phyloP scores from a whole-genome alignment of 2,888 invertebrate genomes.

The Apamea anceps region DNA sequence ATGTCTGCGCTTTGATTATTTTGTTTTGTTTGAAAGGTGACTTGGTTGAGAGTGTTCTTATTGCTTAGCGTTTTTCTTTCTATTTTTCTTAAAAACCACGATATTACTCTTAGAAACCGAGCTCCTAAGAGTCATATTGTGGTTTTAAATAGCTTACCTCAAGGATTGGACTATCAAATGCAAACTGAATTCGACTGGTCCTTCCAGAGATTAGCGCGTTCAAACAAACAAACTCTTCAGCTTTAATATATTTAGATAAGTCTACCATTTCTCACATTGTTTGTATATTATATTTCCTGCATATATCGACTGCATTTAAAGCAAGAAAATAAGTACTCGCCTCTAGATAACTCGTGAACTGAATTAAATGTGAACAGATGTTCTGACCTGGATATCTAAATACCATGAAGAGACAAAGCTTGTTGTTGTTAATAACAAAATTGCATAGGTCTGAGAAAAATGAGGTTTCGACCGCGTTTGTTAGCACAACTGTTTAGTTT shows the following conservation, averaged over 20 bases:
- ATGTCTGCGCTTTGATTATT: too few species aligned
- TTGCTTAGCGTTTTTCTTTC: neutral
- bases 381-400: conserved; percentile 46
- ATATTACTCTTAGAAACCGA: too few species aligned
- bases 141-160: too few species aligned
- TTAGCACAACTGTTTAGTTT: neutral
- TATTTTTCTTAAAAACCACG: too few species aligned
- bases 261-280: neutral
- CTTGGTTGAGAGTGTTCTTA: too few species aligned
- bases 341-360: conserved; percentile 44
- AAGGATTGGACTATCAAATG: neutral
- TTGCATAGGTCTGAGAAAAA: conserved; percentile 38
- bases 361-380: conserved; percentile 34
- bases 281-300: neutral
- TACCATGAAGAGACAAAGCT: conserved; percentile 44
- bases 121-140: too few species aligned
- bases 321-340: conserved; percentile 20
- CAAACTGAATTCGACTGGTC: neutral
- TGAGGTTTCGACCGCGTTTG: conserved; percentile 24
- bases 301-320: neutral
- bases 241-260: neutral
- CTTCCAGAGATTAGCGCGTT: neutral
- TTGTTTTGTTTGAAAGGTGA: too few species aligned
- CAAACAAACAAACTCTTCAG: neutral
- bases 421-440: conserved; percentile 38